phyloP scores from a whole-genome alignment of 2,797 vertebrate genomes.

The Neoniphon sammara region DNA sequence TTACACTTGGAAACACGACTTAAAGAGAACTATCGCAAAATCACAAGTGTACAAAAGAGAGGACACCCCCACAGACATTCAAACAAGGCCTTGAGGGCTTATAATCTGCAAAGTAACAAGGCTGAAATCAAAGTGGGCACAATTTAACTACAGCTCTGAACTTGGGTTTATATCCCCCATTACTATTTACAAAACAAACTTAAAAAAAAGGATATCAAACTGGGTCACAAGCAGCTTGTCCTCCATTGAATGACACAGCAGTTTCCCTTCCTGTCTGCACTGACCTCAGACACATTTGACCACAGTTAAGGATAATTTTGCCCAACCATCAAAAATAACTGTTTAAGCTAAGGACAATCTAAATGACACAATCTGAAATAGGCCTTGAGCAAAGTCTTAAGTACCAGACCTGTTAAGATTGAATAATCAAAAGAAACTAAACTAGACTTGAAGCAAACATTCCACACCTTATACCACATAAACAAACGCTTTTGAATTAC shows the following conservation, averaged over 20 bases:
- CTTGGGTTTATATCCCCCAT: accelerated
- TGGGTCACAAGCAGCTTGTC: not conserved
- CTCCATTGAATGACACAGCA: slow-evolving; percentile 80
- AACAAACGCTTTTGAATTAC: too few relatives aligned
- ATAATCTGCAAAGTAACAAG: not conserved
- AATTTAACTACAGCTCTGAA: not conserved
- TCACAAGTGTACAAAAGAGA: not conserved
- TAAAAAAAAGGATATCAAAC: not conserved
- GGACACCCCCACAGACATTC: not conserved
- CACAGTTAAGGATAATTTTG: not conserved
- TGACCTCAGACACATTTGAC: slow-evolving; percentile 1
- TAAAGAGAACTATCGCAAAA: too few relatives aligned
- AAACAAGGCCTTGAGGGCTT: slow-evolving; percentile 32
- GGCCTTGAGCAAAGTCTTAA: too few relatives aligned
- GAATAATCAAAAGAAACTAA: too few relatives aligned
- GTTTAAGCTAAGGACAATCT: too few relatives aligned
- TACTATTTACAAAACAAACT: too few relatives aligned
- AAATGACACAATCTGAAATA: too few relatives aligned
- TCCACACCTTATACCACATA: too few relatives aligned
- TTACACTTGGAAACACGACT: not conserved
- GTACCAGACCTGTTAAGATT: too few relatives aligned
- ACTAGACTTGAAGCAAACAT: too few relatives aligned
- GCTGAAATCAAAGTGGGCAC: not conserved
- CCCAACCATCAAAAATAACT: not conserved
- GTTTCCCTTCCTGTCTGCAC: slow-evolving; percentile 23